Base-by-base conservation (phyloP, 2,888 invertebrate genomes). In the Parelbella ahira region DNA sequence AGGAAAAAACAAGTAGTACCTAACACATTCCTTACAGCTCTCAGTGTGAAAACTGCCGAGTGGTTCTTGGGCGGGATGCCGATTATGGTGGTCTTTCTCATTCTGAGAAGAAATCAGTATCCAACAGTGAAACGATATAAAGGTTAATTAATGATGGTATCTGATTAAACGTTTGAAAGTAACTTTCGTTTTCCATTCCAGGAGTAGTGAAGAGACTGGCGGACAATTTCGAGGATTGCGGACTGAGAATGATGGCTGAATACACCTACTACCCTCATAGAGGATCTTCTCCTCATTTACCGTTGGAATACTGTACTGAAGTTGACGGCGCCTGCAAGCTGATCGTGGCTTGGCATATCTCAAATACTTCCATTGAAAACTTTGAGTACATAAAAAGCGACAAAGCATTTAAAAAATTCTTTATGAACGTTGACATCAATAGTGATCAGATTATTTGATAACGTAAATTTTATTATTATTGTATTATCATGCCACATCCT, bases 341-440 rank as follows among this genome's bases (percentile, higher is more conserved):
- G 1, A 63, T 77, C 1, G 62, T 78, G 0, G 84, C 80, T 0
- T 86, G 86, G 86, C 81, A 86, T 39, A 52, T 86, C 13, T 70
- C 82, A 7, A 84, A 86, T 44, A 38, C 58, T 0, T 68, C 75
- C 4, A 62, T 84, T 30, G 82, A 84, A 45, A 81, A 82, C 50
- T 84, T 79, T 49, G 84, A 81, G 45, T 80, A 76, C 47, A 58
- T 86, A 11, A 77, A 73, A 44, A 68, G 72, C 23, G 80, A 84
- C 44, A 51, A 53, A 0, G 63, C 54, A 5, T 84, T 86, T 45
- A 79, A 76, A 47, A 75, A 75, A 4, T 63, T 60, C 25, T 47
- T 60, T 15, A 58, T 42, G 33, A 34, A 33, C 15, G 6, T 25
- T 4, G 27, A 21, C 15, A 3, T n/a, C n/a, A n/a, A n/a, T n/a